Percentiles rank a stretch among this genome's conserved stretches.
phyloP scores from a whole-genome alignment of 2,888 invertebrate genomes.

The Drosophila buzzatii region DNA sequence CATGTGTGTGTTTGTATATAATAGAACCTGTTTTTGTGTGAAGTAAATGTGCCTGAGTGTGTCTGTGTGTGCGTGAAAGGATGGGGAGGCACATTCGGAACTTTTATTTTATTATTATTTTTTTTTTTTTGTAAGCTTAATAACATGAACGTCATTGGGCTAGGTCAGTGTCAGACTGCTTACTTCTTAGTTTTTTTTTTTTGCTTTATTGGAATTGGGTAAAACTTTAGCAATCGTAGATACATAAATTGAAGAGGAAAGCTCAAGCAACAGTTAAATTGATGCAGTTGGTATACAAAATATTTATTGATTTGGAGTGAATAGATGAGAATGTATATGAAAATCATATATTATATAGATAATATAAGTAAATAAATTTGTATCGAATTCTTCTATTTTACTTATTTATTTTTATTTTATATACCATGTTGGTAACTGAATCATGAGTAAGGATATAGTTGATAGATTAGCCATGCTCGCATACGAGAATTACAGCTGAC shows the following conservation, averaged over 20 bases:
- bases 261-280: slow-evolving; percentile 9
- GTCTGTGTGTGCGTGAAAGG: slow-evolving; percentile 9
- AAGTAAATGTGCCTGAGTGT: slow-evolving; percentile 22
- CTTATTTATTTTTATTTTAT: too few species aligned
- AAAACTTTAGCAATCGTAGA: slow-evolving; percentile 63
- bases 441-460: too few species aligned
- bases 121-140: slow-evolving; percentile 55
- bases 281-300: neutral
- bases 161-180: slow-evolving; percentile 75
- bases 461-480: too few species aligned
- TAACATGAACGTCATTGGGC: slow-evolving; percentile 74
- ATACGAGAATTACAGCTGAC: too few species aligned
- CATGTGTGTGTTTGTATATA: neutral
- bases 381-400: too few species aligned
- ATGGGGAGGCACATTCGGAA: slow-evolving; percentile 64
- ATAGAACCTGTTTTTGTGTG: slow-evolving; percentile 10
- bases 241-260: slow-evolving; percentile 51
- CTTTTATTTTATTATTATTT: slow-evolving; percentile 68
- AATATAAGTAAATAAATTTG: neutral
- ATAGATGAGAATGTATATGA: neutral
- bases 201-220: slow-evolving; percentile 55
- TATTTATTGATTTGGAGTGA: neutral
- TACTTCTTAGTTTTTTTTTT: slow-evolving; percentile 53
- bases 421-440: too few species aligned
- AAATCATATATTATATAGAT: neutral